Evolutionary conservation across 2,797 vertebrate species (phyloP).

Genomic region (Eospalax fontanierii): DNA sequence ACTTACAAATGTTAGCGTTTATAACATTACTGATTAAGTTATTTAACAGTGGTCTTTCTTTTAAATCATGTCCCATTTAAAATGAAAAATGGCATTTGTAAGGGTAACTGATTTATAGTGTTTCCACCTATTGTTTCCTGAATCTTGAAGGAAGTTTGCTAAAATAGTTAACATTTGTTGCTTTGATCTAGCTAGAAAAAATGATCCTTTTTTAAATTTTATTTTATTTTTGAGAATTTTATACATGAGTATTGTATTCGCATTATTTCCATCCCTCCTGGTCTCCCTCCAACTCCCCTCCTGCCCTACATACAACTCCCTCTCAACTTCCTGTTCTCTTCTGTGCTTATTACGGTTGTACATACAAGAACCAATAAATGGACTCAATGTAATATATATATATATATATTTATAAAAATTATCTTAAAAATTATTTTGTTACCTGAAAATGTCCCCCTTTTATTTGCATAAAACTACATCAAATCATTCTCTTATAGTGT

Average conservation of each 20-base stretch:
- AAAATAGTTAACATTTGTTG: background rate
- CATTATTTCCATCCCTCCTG: no score
- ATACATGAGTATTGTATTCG: no score
- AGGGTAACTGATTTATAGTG: background rate
- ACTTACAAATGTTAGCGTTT: background rate
- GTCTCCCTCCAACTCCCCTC: no score
- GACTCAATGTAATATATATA: no score
- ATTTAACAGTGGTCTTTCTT: background rate
- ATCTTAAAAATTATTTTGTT: background rate
- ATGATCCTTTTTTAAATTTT: no score
- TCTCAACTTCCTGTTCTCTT: no score
- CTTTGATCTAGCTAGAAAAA: background rate
- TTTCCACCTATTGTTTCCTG: background rate
- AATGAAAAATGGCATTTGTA: slow-evolving; percentile 32
- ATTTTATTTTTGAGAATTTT: no score
- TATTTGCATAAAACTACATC: background rate
- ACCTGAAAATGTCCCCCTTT: background rate
- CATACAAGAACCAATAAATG: no score
- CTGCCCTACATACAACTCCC: no score
- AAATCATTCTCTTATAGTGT: background rate
- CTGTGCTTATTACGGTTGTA: no score
- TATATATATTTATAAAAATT: no score
- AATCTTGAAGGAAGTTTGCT: background rate
- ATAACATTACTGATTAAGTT: background rate
- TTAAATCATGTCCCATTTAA: background rate